These are phyloP conservation scores for Dolichoris vasculosae DNA, from an alignment of 1,140 invertebrate genomes.

Conservation along the genomic window DNA sequence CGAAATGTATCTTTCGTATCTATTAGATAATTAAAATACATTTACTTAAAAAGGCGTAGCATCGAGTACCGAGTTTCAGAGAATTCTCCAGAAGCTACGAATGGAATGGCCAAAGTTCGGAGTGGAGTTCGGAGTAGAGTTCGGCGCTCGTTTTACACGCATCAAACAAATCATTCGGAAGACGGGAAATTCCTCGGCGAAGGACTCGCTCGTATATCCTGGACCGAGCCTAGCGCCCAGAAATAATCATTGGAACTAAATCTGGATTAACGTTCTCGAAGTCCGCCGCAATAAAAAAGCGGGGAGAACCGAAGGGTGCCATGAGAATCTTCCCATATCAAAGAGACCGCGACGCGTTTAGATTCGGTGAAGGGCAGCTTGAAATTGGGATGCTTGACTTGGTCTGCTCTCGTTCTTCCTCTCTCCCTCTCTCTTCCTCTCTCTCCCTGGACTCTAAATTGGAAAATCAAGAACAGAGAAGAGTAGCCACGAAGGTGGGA, in stretches of 20 bases:
- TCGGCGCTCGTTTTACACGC: neutral
- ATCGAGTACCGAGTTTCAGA: neutral
- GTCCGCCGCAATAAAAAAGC: slow-evolving; percentile 46
- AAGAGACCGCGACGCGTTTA: slow-evolving; percentile 31
- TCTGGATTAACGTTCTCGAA: slow-evolving; percentile 53
- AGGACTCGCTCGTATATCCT: neutral
- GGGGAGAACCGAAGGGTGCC: neutral
- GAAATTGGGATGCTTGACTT: slow-evolving; percentile 53
- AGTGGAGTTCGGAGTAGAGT: neutral
- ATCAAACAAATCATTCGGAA: slow-evolving; percentile 47
- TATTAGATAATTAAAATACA: neutral
- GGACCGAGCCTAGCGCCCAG: neutral
- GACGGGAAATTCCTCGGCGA: slow-evolving; percentile 8
- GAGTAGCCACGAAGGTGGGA: neutral
- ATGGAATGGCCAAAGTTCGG: neutral
- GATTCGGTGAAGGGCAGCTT: slow-evolving; percentile 38
- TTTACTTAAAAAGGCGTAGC: neutral
- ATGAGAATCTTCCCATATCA: slow-evolving; percentile 29
- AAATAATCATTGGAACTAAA: slow-evolving; percentile 25
- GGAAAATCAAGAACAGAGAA: slow-evolving; percentile 47
- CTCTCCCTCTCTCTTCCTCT: slow-evolving; percentile 5
- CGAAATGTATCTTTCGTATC: neutral
- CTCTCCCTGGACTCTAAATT: slow-evolving; percentile 40
- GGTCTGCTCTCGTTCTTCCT: neutral
- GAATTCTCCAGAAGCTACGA: neutral